Evolutionary conservation across 2,888 invertebrate species (phyloP), one percentile per base, ranked within the genome.

Genomic region (Pollenia amentaria): DNA sequence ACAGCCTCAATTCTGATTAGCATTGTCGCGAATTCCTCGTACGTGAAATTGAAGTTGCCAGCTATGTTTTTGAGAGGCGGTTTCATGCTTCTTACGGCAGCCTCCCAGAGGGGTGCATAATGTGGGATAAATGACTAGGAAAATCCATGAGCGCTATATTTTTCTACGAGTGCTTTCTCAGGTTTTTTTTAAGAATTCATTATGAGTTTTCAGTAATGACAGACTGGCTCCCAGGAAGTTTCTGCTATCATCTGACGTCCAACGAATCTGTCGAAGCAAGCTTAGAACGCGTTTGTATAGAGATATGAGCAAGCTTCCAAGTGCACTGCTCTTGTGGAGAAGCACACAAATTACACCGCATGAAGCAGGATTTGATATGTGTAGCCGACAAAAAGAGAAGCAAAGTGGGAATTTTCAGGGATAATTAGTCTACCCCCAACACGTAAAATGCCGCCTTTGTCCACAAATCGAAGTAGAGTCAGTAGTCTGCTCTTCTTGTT

Each of bases 161-260:
- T 60, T 60, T 60, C 46, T 11, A 46, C 14, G 11, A 46, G 1
- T 46, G 46, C 46, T 14, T 46, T 46, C 14, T 46, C 46, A 46
- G 46, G 14, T 10, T 55, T 18, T 21, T 12, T 46, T 46, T 46
- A 46, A 4, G 46, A 46, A 46, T 14, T 14, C 3, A 46, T 46
- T 46, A 14, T 46, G 46, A 14, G 8, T 46, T 46, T 46, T 46
- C n/a, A n/a, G n/a, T n/a, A n/a, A n/a, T n/a, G n/a, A n/a, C n/a
- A n/a, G n/a, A n/a, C n/a, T n/a, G n/a, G 46, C 46, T 46, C 53
- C 16, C 3, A 53, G n/a, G 53, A 53, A 53, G 18, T 53, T n/a
- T n/a, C n/a, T 53, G 9, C 53, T n/a, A 53, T 60, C 60, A 40
- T 60, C 60, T 14, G n/a, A n/a, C n/a, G n/a, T n/a, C 60, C 40